Percentiles rank a stretch among this genome's conserved stretches.
These are phyloP conservation scores for Coracias cyanogaster DNA, from an alignment of 2,797 vertebrate species.

Conservation along the genomic window DNA sequence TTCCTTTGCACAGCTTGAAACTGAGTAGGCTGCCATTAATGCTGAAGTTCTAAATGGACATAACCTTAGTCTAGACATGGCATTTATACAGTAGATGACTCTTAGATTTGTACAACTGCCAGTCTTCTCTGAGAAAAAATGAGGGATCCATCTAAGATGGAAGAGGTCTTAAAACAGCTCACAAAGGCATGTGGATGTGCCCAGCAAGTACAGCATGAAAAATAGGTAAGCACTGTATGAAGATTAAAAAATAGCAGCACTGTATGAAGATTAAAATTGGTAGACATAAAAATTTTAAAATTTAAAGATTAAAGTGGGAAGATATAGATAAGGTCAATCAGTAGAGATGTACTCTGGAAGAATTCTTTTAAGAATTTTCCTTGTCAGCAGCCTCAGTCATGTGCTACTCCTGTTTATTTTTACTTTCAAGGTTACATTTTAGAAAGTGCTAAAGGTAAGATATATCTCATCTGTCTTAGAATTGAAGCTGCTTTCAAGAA, in stretches of 20 bases:
- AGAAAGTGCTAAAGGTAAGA: background rate
- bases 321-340: background rate
- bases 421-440: background rate
- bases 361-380: background rate
- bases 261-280: too few species aligned
- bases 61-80: background rate
- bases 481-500: background rate
- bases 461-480: background rate
- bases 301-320: background rate
- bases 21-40: background rate
- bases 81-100: background rate
- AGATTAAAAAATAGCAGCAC: background rate
- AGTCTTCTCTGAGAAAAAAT: background rate
- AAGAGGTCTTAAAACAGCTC: background rate
- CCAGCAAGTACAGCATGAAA: background rate
- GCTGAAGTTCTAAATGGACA: background rate
- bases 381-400: background rate
- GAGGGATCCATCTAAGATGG: background rate
- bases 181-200: background rate
- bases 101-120: background rate
- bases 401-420: background rate
- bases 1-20: background rate
- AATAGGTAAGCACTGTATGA: background rate
- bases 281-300: too few species aligned
- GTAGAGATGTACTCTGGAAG: background rate